phyloP scores from a whole-genome alignment of 2,888 invertebrate species.

The Aromia moschata region DNA sequence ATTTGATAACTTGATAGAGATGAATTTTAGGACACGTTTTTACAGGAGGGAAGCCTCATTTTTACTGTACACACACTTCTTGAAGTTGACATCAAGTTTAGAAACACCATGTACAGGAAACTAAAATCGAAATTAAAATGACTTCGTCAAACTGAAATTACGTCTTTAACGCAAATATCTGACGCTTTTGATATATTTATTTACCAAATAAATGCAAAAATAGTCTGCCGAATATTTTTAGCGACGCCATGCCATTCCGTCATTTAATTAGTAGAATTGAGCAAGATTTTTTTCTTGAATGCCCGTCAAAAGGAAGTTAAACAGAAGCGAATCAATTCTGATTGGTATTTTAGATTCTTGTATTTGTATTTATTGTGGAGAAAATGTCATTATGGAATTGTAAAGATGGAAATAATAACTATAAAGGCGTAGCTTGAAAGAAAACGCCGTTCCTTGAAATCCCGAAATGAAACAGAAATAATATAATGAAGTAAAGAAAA shows the following conservation, averaged over 20 bases:
- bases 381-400: conserved; percentile 54
- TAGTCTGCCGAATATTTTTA: neutral
- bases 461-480: conserved; percentile 62
- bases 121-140: no score
- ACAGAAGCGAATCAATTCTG: conserved; percentile 41
- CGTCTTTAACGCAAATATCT: no score
- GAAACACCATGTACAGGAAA: no score
- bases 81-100: no score
- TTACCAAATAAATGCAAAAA: no score
- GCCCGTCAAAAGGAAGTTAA: conserved; percentile 39
- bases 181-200: no score
- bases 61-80: no score
- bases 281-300: conserved; percentile 25
- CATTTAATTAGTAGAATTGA: conserved; percentile 38
- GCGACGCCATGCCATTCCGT: conserved; percentile 2
- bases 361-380: conserved; percentile 48
- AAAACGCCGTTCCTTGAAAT: conserved; percentile 47
- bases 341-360: conserved; percentile 43
- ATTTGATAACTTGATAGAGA: no score
- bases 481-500: conserved; percentile 64
- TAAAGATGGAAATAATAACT: conserved; percentile 55
- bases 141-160: no score
- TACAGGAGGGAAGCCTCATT: no score
- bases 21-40: no score
- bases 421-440: conserved; percentile 54